These are phyloP conservation scores for Phyllotreta striolata DNA, from an alignment of 2,888 invertebrate genomes.

Conservation along the genomic window DNA sequence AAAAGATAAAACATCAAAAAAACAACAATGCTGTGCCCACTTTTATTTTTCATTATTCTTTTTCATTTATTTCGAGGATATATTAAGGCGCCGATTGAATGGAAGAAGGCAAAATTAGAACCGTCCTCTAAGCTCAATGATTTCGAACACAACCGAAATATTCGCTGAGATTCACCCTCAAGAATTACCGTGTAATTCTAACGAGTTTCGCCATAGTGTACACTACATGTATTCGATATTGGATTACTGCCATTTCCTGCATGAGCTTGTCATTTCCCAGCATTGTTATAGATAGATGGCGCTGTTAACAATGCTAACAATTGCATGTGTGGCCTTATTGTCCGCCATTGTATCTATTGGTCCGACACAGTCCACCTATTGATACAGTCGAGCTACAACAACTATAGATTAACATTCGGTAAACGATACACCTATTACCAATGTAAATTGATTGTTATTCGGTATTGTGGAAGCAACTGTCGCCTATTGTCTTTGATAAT, in stretches of 20 bases:
- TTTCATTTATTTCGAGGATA: slow-evolving; percentile 26
- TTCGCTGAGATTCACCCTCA: too few species aligned
- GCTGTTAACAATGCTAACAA: slow-evolving; percentile 57
- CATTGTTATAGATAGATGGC: slow-evolving; percentile 58
- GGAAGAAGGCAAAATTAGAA: slow-evolving; percentile 18
- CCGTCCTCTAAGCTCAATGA: too few species aligned
- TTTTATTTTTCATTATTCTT: slow-evolving; percentile 34
- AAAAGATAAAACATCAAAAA: slow-evolving; percentile 45
- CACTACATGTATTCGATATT: slow-evolving; percentile 39
- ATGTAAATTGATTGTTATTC: slow-evolving; percentile 59
- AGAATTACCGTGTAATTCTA: slow-evolving; percentile 5
- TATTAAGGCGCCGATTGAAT: slow-evolving; percentile 25
- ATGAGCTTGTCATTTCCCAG: slow-evolving; percentile 55
- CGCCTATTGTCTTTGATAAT: slow-evolving; percentile 43
- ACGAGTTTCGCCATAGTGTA: slow-evolving; percentile 35
- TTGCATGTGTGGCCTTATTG: slow-evolving; percentile 58
- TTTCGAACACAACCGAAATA: too few species aligned
- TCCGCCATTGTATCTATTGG: slow-evolving; percentile 57
- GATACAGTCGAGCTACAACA: slow-evolving; percentile 59
- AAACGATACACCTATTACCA: slow-evolving; percentile 60
- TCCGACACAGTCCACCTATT: slow-evolving; percentile 58
- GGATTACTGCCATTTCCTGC: slow-evolving; percentile 51
- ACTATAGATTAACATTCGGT: slow-evolving; percentile 60
- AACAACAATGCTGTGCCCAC: slow-evolving; percentile 37
- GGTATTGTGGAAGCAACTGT: slow-evolving; percentile 47